Evolutionary conservation across 2,888 invertebrate species (phyloP).

Genomic region (Sympetrum striolatum): DNA sequence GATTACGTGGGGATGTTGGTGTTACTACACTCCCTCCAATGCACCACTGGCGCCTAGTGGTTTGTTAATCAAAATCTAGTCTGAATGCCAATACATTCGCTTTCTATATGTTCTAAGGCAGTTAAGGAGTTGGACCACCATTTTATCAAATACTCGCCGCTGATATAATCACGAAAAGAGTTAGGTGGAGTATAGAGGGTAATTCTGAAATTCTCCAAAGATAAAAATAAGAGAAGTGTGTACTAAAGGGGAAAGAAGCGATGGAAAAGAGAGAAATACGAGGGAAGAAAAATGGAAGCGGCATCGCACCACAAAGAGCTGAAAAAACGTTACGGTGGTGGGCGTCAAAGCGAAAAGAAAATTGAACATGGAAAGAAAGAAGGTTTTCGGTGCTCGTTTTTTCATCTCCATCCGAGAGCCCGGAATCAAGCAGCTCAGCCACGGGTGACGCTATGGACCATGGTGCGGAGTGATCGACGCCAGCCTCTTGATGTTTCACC

Average conservation of each 20-base stretch:
- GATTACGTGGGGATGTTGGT: too few relatives aligned
- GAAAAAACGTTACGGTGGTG: constrained; percentile 7
- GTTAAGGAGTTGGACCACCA: too few relatives aligned
- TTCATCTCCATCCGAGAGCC: not conserved
- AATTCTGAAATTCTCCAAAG: not conserved
- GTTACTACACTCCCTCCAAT: too few relatives aligned
- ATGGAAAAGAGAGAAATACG: not conserved
- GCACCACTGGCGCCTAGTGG: too few relatives aligned
- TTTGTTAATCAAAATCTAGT: too few relatives aligned
- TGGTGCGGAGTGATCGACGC: not conserved
- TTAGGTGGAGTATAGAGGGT: not conserved
- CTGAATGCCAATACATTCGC: too few relatives aligned
- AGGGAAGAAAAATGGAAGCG: not conserved
- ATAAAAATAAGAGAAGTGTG: not conserved
- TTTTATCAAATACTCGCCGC: too few relatives aligned
- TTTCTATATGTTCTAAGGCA: too few relatives aligned
- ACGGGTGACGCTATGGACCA: constrained; percentile 5
- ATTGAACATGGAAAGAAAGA: not conserved
- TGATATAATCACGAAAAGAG: not conserved
- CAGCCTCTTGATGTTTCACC: not conserved
- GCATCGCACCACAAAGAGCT: not conserved
- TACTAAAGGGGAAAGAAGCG: not conserved
- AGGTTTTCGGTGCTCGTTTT: not conserved
- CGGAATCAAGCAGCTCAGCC: constrained; percentile 6
- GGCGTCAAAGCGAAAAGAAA: not conserved